A percentile compares a stretch with the other conserved stretches of the same genome.
Conservation (phyloP, 2,888 invertebrate genomes). For the Crepidodera aurea region DNA sequence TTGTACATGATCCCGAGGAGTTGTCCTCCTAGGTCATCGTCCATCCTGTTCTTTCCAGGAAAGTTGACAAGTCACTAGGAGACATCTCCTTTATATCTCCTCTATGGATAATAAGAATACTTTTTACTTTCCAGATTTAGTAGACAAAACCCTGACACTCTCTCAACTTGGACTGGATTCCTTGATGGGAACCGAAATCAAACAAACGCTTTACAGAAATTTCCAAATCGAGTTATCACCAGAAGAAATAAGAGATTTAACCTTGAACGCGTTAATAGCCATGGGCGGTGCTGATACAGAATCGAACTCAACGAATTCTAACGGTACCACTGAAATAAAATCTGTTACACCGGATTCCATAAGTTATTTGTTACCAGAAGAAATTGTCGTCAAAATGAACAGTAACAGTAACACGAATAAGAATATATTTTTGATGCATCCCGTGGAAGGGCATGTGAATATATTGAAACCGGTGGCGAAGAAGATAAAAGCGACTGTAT, state of each 20-base stretch:
- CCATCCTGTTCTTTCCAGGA: too few relatives aligned
- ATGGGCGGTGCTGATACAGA: slow-evolving; percentile 10
- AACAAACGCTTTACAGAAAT: slow-evolving; percentile 45
- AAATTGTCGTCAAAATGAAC: slow-evolving; percentile 36
- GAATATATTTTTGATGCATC: slow-evolving; percentile 41
- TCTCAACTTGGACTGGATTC: slow-evolving; percentile 47
- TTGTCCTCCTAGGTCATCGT: too few relatives aligned
- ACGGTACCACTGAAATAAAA: neutral
- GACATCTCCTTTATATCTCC: too few relatives aligned
- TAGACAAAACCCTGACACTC: slow-evolving; percentile 40
- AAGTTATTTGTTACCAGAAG: slow-evolving; percentile 28
- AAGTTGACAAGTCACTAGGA: too few relatives aligned
- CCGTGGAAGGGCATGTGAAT: slow-evolving; percentile 41
- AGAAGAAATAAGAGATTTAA: slow-evolving; percentile 41
- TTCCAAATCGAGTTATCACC: slow-evolving; percentile 39
- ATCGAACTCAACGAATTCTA: neutral
- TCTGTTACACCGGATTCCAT: neutral
- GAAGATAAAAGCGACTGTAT: slow-evolving; percentile 37
- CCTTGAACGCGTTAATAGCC: slow-evolving; percentile 34
- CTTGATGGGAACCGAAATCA: slow-evolving; percentile 46
- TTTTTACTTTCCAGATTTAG: slow-evolving; percentile 36
- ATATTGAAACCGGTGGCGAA: slow-evolving; percentile 33
- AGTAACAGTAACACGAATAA: slow-evolving; percentile 7
- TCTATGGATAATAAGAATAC: too few relatives aligned
- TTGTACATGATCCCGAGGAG: too few relatives aligned